Conservation (phyloP, 2,113 vertebrate species). For the Periophthalmodon schlosseri region DNA sequence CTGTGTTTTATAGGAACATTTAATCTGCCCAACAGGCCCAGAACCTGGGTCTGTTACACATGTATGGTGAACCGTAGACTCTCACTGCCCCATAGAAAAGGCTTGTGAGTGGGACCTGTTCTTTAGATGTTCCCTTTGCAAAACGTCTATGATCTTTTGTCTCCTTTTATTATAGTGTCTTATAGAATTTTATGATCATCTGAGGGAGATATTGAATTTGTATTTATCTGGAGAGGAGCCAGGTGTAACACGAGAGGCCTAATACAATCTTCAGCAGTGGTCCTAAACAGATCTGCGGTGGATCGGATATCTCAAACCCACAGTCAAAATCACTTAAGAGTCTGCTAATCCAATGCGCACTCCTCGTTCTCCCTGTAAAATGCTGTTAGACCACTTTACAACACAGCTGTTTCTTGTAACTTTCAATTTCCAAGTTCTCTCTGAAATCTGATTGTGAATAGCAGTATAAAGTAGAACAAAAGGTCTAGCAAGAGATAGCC, state of each 20-base stretch:
- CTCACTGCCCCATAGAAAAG: neutral
- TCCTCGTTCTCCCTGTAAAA: neutral
- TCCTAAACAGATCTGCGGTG: neutral
- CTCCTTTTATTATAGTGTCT: neutral
- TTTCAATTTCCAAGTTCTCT: neutral
- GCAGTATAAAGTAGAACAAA: neutral
- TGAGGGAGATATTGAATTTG: neutral
- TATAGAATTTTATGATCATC: neutral
- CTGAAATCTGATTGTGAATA: neutral
- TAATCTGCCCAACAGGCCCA: too few species aligned
- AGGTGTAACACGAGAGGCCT: neutral
- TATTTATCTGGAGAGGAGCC: neutral
- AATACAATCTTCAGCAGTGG: neutral
- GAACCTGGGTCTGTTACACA: too few species aligned
- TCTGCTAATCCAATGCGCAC: neutral
- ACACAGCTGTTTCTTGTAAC: slow-evolving; percentile 7
- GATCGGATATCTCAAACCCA: neutral
- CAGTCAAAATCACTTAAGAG: slow-evolving; percentile 3
- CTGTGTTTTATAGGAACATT: too few species aligned
- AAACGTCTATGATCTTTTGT: neutral
- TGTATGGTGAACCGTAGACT: neutral
- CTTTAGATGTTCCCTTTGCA: neutral
- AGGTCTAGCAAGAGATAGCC: neutral
- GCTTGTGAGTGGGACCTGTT: neutral
- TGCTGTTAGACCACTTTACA: neutral